Evolutionary conservation across 2,797 vertebrate species (phyloP), one percentile per base, ranked within the genome.

Genomic region (Pangasius krempfi): DNA sequence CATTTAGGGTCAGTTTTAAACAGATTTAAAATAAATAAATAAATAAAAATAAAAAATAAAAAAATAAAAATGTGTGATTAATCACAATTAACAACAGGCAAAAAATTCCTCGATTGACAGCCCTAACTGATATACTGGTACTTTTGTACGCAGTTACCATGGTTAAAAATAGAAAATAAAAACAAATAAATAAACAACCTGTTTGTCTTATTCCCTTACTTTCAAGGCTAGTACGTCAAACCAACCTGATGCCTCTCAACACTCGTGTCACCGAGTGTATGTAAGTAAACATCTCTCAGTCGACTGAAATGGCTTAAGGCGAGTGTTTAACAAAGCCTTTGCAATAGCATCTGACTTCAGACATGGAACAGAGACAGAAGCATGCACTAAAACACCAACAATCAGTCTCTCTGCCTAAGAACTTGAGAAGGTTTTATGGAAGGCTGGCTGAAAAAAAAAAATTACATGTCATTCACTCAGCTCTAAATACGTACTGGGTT

Each of bases 401-500:
- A 30, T 78, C 81, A 37, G 18, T 78, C 70, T 37, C 58, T 52
- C 60, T 16, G 58, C 18, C 37, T 2, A 9, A 85, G 82, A 50
- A 78, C 52, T 84, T 33, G 40, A 85, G 73, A 52, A 60, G 47
- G 30, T 12, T 66, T 56, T 75, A 85, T 73, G 6, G 13, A 44
- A 84, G 33, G 37, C 52, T 82, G 64, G 7, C 4, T 9, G 75
- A 1, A 6, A 13, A 47, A 25, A 75, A 52, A 52, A 18, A 76
- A 30, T 52, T 16, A 7, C 8, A 22, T 0, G 52, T 58, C 27
- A 58, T 30, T 58, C 86, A 72, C 13, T 81, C 60, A 47, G 20
- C 22, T 88, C 56, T 75, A 88, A 82, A 83, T 66, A 83, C n/a
- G 5, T 47, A 50, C 68, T n/a, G 47, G n/a, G 20, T 52, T 64